Evolutionary conservation across 2,797 vertebrate genomes (phyloP).

Genomic region (Phoxinus dragarum): DNA sequence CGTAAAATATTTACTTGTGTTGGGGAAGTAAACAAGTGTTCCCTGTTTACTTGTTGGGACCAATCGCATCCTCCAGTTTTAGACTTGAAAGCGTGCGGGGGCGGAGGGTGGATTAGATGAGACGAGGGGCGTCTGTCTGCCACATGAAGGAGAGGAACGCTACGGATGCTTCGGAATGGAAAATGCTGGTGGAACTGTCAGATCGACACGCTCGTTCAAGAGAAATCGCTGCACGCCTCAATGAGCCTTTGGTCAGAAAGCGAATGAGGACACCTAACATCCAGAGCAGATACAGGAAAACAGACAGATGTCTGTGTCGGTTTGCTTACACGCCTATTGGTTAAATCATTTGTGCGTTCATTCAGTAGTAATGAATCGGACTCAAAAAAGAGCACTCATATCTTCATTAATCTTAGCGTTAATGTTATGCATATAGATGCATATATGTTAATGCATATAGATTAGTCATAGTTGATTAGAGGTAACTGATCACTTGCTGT

Average conservation of each 20-base stretch:
- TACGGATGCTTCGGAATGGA: conserved; percentile 25
- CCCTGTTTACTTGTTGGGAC: conserved; percentile 71
- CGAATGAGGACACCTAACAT: conserved; percentile 35
- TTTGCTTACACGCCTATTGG: neutral
- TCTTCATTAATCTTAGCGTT: neutral
- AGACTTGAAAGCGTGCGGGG: conserved; percentile 53
- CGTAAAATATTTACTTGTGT: conserved; percentile 78
- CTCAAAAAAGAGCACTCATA: neutral
- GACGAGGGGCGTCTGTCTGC: conserved; percentile 43
- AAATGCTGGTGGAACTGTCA: conserved; percentile 44
- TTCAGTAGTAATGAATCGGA: neutral
- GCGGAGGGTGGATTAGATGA: conserved; percentile 22
- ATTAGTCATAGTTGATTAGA: conserved; percentile 9
- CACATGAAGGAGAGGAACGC: conserved; percentile 47
- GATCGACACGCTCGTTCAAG: conserved; percentile 30
- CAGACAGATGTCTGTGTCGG: conserved; percentile 33
- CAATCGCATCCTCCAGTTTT: conserved; percentile 70
- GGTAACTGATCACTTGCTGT: neutral
- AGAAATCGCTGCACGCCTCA: conserved; percentile 28
- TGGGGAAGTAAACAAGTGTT: conserved; percentile 75
- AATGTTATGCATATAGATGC: neutral
- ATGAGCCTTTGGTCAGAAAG: conserved; percentile 47
- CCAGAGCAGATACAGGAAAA: conserved; percentile 17
- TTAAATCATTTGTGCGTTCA: neutral
- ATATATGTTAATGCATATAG: neutral